Evolutionary conservation across 2,113 vertebrate species (phyloP).

Genomic region (Jacana jacana): DNA sequence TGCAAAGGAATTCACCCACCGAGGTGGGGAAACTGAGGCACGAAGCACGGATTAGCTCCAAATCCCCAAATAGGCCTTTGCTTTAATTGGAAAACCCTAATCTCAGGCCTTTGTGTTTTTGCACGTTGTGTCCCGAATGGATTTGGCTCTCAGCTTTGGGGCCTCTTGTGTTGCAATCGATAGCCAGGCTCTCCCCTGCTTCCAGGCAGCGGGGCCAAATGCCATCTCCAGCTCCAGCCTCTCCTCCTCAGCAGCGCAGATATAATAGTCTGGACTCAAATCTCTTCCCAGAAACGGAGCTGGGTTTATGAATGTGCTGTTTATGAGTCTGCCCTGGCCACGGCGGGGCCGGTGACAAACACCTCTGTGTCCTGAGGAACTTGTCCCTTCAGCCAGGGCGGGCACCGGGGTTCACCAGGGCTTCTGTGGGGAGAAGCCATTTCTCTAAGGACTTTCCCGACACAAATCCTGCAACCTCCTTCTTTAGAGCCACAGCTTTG

Average conservation of each 20-base stretch:
- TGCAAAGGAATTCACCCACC: neutral
- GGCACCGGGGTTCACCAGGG: fast-evolving
- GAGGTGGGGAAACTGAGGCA: neutral
- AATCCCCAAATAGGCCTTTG: neutral
- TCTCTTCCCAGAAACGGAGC: neutral
- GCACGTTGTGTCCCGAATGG: neutral
- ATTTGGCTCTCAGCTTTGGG: neutral
- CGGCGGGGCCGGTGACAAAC: neutral
- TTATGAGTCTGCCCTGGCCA: neutral
- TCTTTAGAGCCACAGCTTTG: neutral
- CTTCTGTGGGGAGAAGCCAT: fast-evolving
- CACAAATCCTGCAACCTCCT: neutral
- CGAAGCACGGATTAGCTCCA: neutral
- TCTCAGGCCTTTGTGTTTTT: neutral
- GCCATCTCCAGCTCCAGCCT: neutral
- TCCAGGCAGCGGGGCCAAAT: fast-evolving
- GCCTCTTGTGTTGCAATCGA: fast-evolving
- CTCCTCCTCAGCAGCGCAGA: neutral
- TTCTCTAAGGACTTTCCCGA: neutral
- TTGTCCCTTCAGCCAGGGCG: neutral
- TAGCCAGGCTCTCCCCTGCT: neutral
- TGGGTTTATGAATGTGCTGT: neutral
- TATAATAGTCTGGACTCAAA: too few species aligned
- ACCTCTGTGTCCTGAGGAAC: fast-evolving
- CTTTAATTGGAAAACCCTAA: neutral